Percentiles rank a stretch among this genome's conserved stretches.
Conservation (phyloP, 2,113 vertebrate genomes). For the Eptesicus fuscus region DNA sequence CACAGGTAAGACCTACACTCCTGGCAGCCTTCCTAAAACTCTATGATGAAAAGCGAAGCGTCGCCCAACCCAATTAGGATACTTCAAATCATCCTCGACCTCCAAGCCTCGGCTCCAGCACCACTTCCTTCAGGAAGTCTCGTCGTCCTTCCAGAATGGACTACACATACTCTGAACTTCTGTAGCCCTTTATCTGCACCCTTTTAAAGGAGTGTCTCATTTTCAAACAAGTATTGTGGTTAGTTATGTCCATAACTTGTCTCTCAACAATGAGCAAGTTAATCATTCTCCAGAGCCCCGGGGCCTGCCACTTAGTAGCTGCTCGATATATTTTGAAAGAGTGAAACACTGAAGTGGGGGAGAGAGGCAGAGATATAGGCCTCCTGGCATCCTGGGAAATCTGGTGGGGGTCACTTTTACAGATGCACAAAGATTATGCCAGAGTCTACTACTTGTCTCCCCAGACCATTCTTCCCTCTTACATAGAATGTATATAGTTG, state of each 20-base stretch:
- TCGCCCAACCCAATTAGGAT: accelerated
- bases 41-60: neutral
- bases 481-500: neutral
- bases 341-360: neutral
- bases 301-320: neutral
- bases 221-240: neutral
- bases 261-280: neutral
- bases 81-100: neutral
- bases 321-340: neutral
- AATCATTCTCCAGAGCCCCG: neutral
- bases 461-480: neutral
- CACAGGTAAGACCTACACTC: neutral
- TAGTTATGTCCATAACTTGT: neutral
- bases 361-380: neutral
- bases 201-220: too few relatives aligned
- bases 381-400: neutral
- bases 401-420: neutral
- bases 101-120: neutral
- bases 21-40: neutral
- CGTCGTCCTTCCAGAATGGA: neutral
- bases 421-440: neutral
- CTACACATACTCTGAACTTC: neutral
- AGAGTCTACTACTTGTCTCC: too few relatives aligned
- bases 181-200: neutral
- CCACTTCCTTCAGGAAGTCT: neutral